phyloP scores from a whole-genome alignment of 2,888 invertebrate species.

The Cheiracanthium punctorium region DNA sequence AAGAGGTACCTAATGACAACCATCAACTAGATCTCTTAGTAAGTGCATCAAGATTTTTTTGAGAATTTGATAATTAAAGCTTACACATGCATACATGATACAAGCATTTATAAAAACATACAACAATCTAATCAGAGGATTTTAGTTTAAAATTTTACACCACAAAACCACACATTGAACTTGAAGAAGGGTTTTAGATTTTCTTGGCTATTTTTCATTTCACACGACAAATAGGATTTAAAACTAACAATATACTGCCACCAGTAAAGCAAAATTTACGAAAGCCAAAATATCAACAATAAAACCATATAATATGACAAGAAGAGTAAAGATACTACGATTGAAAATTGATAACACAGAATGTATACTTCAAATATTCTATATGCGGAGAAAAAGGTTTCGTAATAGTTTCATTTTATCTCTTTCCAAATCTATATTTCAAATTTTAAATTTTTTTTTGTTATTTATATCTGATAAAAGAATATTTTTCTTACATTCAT shows the following conservation, averaged over 20 bases:
- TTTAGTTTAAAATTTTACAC: constrained; percentile 64
- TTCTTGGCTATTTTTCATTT: constrained; percentile 64
- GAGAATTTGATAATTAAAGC: constrained; percentile 51
- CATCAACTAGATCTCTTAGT: constrained; percentile 55
- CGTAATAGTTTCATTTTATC: not conserved
- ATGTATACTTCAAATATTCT: constrained; percentile 51
- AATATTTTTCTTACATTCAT: too few relatives aligned
- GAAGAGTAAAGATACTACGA: constrained; percentile 66
- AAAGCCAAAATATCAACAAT: constrained; percentile 66
- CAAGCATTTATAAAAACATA: constrained; percentile 69
- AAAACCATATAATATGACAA: constrained; percentile 64
- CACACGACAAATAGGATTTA: constrained; percentile 66
- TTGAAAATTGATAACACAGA: constrained; percentile 66
- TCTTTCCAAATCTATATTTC: not conserved
- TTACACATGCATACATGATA: constrained; percentile 64
- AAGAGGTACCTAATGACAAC: constrained; percentile 61
- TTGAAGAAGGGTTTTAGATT: constrained; percentile 57
- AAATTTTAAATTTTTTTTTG: too few relatives aligned
- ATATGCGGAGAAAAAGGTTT: constrained; percentile 55
- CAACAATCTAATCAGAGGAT: constrained; percentile 64
- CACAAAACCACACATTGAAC: constrained; percentile 68
- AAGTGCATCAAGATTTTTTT: constrained; percentile 59
- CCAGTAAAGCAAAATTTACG: constrained; percentile 66
- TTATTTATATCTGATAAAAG: too few relatives aligned
- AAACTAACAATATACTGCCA: constrained; percentile 69